These are phyloP conservation scores for Ursus arctos DNA, from an alignment of 2,113 vertebrate genomes.

Conservation along the genomic window DNA sequence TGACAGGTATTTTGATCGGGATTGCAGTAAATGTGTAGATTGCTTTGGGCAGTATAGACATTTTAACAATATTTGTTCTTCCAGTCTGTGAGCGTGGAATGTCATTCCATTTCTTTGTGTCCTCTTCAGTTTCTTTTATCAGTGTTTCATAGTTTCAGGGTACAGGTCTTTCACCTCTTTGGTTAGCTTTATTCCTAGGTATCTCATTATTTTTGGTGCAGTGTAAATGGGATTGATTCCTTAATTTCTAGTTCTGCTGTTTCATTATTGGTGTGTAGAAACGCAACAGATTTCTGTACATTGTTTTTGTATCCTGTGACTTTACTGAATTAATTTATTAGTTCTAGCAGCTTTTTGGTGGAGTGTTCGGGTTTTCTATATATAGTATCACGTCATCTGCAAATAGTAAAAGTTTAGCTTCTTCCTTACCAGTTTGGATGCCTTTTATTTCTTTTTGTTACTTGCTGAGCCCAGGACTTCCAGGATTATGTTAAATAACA, in stretches of 20 bases:
- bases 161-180: not conserved
- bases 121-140: not conserved
- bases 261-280: not conserved
- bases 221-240: not conserved
- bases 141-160: not conserved
- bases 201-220: not conserved
- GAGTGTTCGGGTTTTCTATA: not conserved
- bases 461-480: too few species aligned
- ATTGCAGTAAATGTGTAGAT: too few species aligned
- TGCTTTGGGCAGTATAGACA: too few species aligned
- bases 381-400: too few species aligned
- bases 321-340: not conserved
- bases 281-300: not conserved
- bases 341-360: not conserved
- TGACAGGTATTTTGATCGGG: not conserved
- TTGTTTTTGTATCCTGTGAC: not conserved
- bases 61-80: too few species aligned
- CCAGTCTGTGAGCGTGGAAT: too few species aligned
- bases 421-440: too few species aligned
- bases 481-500: too few species aligned
- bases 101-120: not conserved
- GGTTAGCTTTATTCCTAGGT: not conserved
- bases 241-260: not conserved
- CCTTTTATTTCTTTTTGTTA: too few species aligned
- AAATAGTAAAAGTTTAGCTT: too few species aligned